A percentile compares a stretch with the other conserved stretches of the same genome.
Conservation (phyloP, 1,140 invertebrate species). For the Procambarus clarkii region DNA sequence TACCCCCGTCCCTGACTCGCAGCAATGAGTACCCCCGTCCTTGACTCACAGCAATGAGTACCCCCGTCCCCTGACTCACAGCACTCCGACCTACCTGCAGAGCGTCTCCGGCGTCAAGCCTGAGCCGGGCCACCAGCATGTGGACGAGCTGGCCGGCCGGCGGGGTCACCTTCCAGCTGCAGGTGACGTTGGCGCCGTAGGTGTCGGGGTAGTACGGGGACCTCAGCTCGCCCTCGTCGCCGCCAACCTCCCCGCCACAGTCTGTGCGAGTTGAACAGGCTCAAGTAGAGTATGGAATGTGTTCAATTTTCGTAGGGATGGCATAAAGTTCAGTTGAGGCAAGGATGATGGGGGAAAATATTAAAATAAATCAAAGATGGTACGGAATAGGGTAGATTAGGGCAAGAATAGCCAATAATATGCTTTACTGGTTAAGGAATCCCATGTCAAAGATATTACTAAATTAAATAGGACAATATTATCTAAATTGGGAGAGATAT, state of each 20-base stretch:
- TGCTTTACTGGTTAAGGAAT: no score
- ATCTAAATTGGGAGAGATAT: no score
- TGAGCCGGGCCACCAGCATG: constrained; percentile 43
- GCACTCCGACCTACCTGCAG: constrained; percentile 30
- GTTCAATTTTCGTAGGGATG: no score
- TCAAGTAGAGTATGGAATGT: no score
- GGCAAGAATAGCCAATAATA: no score
- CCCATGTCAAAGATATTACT: no score
- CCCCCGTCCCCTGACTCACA: background rate
- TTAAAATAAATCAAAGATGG: no score
- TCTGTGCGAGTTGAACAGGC: background rate
- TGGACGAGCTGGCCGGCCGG: constrained; percentile 32
- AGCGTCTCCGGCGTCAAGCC: constrained; percentile 44
- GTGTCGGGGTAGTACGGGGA: constrained; percentile 61
- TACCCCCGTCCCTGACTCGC: background rate
- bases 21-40: background rate
- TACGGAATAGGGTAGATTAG: no score
- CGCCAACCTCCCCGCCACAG: constrained; percentile 25
- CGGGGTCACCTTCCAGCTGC: constrained; percentile 48
- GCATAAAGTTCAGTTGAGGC: no score
- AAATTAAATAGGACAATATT: no score
- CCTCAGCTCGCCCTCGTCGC: constrained; percentile 26
- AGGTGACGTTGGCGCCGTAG: constrained; percentile 54
- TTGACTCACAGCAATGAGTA: background rate
- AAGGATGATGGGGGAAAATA: no score